phyloP scores from a whole-genome alignment of 2,797 vertebrate species.

The Lophius americanus region DNA sequence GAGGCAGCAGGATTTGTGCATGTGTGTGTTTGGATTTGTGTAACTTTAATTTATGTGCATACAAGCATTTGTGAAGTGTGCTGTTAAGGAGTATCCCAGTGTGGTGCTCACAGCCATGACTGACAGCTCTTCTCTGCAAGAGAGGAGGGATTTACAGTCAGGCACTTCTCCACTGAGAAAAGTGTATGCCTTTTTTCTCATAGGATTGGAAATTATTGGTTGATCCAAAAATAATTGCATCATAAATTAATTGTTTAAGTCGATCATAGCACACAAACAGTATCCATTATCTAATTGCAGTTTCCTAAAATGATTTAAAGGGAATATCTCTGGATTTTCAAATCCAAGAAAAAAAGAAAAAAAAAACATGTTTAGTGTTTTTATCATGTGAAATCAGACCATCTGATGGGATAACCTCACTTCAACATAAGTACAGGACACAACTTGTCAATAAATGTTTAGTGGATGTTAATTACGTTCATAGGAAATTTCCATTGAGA shows the following conservation, averaged over 20 bases:
- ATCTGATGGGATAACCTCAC: too few species aligned
- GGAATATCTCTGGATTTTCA: not conserved
- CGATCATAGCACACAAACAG: too few species aligned
- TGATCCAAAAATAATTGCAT: not conserved
- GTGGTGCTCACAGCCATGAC: conserved; percentile 32
- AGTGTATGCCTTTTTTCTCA: not conserved
- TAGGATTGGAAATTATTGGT: not conserved
- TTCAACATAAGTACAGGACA: too few species aligned
- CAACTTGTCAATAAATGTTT: too few species aligned
- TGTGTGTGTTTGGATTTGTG: conserved; percentile 22
- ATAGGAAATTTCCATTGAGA: too few species aligned
- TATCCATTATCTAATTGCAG: too few species aligned
- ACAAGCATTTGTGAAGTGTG: conserved; percentile 29
- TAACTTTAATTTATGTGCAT: conserved; percentile 3
- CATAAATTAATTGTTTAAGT: not conserved
- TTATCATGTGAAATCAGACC: too few species aligned
- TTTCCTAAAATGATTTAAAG: too few species aligned
- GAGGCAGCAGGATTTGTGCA: conserved; percentile 8
- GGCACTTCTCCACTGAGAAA: not conserved
- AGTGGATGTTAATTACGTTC: too few species aligned
- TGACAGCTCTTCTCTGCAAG: conserved; percentile 15
- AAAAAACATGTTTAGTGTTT: too few species aligned
- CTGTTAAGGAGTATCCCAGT: conserved; percentile 46
- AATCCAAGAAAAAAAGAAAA: too few species aligned
- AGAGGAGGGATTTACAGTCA: not conserved